Evolutionary conservation across 2,888 invertebrate species (phyloP).

Genomic region (Nowickia ferox): DNA sequence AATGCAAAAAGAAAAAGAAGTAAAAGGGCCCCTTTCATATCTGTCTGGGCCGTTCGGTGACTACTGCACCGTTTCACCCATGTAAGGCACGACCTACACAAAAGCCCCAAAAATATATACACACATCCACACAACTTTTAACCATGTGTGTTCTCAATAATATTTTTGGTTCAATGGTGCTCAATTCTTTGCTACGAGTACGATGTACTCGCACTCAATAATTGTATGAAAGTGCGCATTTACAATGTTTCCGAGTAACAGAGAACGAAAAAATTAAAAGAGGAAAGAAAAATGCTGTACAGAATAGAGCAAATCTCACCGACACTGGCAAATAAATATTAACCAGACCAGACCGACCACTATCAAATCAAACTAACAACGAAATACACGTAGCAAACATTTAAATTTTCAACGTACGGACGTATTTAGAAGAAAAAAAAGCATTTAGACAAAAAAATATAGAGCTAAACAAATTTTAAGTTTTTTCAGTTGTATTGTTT

Average conservation of each 20-base stretch:
- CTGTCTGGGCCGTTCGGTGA: not conserved
- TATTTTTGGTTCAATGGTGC: constrained; percentile 64
- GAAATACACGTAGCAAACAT: constrained; percentile 70
- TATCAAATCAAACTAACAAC: constrained; percentile 68
- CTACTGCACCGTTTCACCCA: constrained; percentile 19
- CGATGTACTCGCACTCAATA: not conserved
- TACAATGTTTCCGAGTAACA: constrained; percentile 50
- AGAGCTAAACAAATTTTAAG: constrained; percentile 45
- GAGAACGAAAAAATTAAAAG: constrained; percentile 39
- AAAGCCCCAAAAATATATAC: constrained; percentile 64
- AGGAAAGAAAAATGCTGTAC: constrained; percentile 17
- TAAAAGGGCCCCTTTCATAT: constrained; percentile 46
- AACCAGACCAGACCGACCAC: constrained; percentile 62
- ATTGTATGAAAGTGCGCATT: constrained; percentile 63
- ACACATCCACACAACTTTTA: constrained; percentile 49
- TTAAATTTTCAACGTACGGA: constrained; percentile 68
- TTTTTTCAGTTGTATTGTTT: constrained; percentile 64
- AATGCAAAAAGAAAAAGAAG: too few relatives aligned
- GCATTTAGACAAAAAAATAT: constrained; percentile 45
- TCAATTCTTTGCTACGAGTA: constrained; percentile 45
- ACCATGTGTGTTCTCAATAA: constrained; percentile 72
- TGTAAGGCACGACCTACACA: constrained; percentile 72
- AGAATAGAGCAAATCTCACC: constrained; percentile 48
- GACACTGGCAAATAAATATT: constrained; percentile 51
- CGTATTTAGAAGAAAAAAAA: constrained; percentile 44